Percentiles rank a stretch among this genome's conserved stretches.
Conservation (phyloP, 2,113 vertebrate species). For the Myodes glareolus region DNA sequence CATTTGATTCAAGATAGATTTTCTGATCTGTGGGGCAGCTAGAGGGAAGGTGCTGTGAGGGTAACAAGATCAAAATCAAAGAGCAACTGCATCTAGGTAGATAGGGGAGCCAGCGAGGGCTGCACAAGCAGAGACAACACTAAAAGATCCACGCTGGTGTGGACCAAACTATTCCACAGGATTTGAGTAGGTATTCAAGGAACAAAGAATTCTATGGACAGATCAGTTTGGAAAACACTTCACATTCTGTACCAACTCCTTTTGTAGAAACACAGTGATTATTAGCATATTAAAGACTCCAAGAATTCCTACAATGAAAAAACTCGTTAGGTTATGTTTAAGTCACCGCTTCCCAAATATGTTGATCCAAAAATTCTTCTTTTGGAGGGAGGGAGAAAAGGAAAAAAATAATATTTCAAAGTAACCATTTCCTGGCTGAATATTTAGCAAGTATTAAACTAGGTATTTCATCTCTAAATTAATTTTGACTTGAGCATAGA, state of each 20-base stretch:
- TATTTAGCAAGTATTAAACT: slow-evolving; percentile 2
- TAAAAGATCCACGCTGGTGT: neutral
- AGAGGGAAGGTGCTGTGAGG: slow-evolving; percentile 38
- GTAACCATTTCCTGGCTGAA: neutral
- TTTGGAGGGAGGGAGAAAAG: neutral
- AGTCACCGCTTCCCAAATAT: slow-evolving; percentile 34
- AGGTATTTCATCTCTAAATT: slow-evolving; percentile 27
- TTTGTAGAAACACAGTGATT: neutral
- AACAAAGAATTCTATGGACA: neutral
- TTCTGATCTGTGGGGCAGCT: neutral
- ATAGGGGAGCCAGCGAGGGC: neutral
- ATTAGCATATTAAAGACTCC: slow-evolving; percentile 71
- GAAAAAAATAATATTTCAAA: slow-evolving; percentile 19
- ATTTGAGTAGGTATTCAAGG: neutral
- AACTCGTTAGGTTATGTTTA: slow-evolving; percentile 48
- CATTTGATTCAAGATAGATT: neutral
- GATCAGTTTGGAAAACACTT: slow-evolving; percentile 64
- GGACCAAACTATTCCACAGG: neutral
- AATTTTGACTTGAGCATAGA: neutral
- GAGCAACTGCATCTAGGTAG: slow-evolving; percentile 34
- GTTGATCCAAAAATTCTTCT: neutral
- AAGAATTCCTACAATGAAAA: slow-evolving; percentile 62
- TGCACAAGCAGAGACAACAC: neutral
- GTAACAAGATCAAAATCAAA: neutral
- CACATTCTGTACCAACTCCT: slow-evolving; percentile 8